Percentiles rank a stretch among this genome's conserved stretches.
Conservation (phyloP, 2,113 vertebrate genomes). For the Pachyramphus minor region DNA sequence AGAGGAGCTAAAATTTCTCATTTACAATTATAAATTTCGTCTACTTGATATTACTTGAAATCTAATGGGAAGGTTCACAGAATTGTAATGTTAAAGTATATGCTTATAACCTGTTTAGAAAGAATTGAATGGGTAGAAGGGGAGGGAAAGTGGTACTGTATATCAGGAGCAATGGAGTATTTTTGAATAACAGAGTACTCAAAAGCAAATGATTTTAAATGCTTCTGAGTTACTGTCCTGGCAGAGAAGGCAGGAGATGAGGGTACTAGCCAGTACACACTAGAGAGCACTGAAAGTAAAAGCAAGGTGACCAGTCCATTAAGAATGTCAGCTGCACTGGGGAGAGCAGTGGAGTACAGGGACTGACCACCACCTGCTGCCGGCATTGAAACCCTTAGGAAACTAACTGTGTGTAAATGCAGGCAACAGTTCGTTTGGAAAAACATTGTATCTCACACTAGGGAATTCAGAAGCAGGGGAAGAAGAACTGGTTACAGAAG, state of each 20-base stretch:
- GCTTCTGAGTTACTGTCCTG: background rate
- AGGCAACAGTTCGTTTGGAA: background rate
- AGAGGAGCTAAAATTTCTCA: conserved; percentile 1
- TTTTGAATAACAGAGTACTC: conserved; percentile 21
- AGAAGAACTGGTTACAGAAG: background rate
- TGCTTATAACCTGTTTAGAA: conserved; percentile 14
- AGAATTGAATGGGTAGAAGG: conserved; percentile 17
- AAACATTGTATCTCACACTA: background rate
- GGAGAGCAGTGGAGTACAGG: background rate
- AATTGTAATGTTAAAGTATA: conserved; percentile 31
- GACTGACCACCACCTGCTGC: background rate
- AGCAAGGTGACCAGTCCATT: background rate
- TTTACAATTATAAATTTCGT: background rate
- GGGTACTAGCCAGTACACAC: background rate
- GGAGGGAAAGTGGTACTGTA: background rate
- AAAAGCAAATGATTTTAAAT: conserved; percentile 9
- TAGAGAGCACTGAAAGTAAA: background rate
- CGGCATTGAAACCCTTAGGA: background rate
- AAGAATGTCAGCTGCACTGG: background rate
- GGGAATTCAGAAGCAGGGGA: background rate
- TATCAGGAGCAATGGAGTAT: background rate
- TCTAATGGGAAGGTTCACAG: conserved; percentile 14
- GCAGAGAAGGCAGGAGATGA: background rate
- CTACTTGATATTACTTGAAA: conserved; percentile 19
- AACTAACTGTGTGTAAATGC: background rate